Base-by-base conservation (phyloP, 2,888 invertebrate species). In the Melanostoma scalare region DNA sequence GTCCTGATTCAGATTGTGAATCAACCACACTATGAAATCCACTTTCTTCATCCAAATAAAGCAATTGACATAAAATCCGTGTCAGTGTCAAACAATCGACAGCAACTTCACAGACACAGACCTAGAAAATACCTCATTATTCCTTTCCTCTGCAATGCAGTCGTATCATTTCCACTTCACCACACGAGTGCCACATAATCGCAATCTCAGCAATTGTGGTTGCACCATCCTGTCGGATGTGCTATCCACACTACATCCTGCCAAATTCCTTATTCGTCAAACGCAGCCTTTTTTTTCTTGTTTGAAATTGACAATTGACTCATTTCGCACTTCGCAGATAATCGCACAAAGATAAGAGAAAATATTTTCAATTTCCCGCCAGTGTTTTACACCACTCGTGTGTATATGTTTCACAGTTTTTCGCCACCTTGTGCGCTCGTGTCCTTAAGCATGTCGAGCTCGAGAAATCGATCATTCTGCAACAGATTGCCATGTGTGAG, bases 301-400 rank as follows among this genome's bases (percentile, higher is more conserved):
- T 1, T 20, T 20, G 35, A 72, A 46, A 63, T 50, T 44, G 42
- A 67, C 75, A 71, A 75, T 71, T 71, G 75, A 72, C 80, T 75
- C 75, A 75, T 69, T 73, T 68, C 61, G 67, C 78, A 73, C 74
- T 69, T 74, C 53, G 69, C 68, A 61, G 69, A 80, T 75, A 71
- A 76, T 75, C 76, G 71, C 71, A 69, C 75, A 65, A 65, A 81
- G 76, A 81, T 72, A 63, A 50, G 42, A 52, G 58, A 56, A 52
- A 81, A 81, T 76, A 76, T 76, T 81, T 81, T 63, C 76, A 77
- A 81, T 81, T 81, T 63, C 48, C 63, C 72, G 33, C 33, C 48
- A 60, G 55, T 72, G 60, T 35, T 60, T 40, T 46, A 35, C 10
- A 9, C 0, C n/a, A 9, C 40, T 9, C 42, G 10, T 35, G 44